These are phyloP conservation scores for Microplitis manilae DNA, from an alignment of 2,888 invertebrate genomes.

Conservation along the genomic window DNA sequence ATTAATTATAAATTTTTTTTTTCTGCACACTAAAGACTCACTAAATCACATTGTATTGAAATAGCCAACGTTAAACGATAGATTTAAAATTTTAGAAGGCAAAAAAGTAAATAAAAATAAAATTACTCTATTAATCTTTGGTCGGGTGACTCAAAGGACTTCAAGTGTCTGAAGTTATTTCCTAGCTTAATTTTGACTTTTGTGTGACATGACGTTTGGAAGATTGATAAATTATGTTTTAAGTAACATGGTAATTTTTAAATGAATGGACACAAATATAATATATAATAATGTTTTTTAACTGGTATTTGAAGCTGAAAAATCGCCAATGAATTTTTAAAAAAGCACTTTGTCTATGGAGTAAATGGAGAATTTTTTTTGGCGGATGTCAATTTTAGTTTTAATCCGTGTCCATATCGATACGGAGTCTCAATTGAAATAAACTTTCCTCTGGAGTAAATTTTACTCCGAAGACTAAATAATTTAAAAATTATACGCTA, in stretches of 20 bases:
- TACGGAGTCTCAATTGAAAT: too few species aligned
- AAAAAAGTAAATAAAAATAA: conserved; percentile 9
- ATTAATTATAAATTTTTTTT: neutral
- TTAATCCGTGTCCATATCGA: too few species aligned
- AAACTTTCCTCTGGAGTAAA: too few species aligned
- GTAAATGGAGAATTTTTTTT: too few species aligned
- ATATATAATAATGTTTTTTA: neutral
- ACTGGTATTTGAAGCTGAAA: neutral
- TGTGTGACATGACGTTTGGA: conserved; percentile 23
- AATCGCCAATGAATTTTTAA: too few species aligned
- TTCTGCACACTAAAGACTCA: neutral
- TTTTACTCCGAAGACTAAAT: too few species aligned
- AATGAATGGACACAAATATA: neutral
- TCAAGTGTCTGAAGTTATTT: conserved; percentile 11
- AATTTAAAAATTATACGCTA: too few species aligned
- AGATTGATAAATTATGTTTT: conserved; percentile 26
- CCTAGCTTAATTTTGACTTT: conserved; percentile 29
- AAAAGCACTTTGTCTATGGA: too few species aligned
- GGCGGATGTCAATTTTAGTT: too few species aligned
- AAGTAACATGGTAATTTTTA: conserved; percentile 13
- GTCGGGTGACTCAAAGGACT: neutral
- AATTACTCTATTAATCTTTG: conserved; percentile 25
- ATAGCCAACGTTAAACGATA: neutral
- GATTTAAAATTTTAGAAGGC: neutral
- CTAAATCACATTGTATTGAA: neutral